phyloP scores from a whole-genome alignment of 2,888 invertebrate genomes.

The Globia sparganii region DNA sequence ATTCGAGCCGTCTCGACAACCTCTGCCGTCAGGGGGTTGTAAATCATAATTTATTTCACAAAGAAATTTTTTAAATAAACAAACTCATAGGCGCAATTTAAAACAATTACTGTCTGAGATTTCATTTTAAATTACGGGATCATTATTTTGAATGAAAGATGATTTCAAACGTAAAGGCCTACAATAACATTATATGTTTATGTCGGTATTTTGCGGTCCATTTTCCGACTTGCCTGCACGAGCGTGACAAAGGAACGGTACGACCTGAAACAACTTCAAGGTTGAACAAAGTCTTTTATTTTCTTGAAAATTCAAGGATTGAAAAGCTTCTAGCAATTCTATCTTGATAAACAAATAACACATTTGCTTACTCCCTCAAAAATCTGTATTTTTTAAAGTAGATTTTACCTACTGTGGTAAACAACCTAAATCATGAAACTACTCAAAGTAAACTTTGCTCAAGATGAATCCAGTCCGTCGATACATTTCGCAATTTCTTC shows the following conservation, averaged over 20 bases:
- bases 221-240: conserved; percentile 34
- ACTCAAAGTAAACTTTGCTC: conserved; percentile 14
- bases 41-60: conserved; percentile 81
- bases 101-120: conserved; percentile 69
- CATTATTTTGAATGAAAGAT: conserved; percentile 58
- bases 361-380: background rate
- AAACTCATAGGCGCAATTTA: conserved; percentile 61
- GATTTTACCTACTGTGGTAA: background rate
- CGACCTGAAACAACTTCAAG: conserved; percentile 1
- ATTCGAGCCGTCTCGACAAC: conserved; percentile 73
- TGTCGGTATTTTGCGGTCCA: conserved; percentile 20
- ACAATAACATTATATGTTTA: conserved; percentile 21
- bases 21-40: conserved; percentile 73
- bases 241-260: conserved; percentile 34
- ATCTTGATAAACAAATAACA: background rate
- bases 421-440: background rate
- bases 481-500: conserved; percentile 11
- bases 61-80: conserved; percentile 63
- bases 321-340: background rate
- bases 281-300: conserved; percentile 12
- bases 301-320: conserved; percentile 1
- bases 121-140: conserved; percentile 63
- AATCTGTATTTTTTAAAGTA: background rate
- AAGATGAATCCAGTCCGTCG: conserved; percentile 12
- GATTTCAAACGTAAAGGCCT: conserved; percentile 29